Base-by-base conservation (phyloP, 2,113 vertebrate species). In the Pygoscelis antarcticus region DNA sequence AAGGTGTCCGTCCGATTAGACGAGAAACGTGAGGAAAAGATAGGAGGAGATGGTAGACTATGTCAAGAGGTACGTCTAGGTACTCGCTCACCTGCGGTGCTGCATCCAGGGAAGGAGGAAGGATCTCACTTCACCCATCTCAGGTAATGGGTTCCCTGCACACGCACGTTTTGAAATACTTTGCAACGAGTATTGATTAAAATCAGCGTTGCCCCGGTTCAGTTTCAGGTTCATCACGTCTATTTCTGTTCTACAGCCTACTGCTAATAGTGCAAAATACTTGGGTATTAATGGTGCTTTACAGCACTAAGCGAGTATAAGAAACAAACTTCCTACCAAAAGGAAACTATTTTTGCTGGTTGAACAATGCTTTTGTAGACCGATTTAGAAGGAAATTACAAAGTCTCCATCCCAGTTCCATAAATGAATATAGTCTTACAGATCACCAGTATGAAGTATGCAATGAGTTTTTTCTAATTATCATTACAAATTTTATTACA, bases 1-100 rank as follows among this genome's bases (percentile, higher is more conserved):
- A 2, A 40, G 27, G 23, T 9, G n/a, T 6, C n/a, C 15, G 0
- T 13, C 13, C 5, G 75, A 3, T 7, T 3, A 25, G n/a, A 3
- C 6, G 3, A 23, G 55, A n/a, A 16, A 22, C 4, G 8, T 0
- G 51, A 44, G 40, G 22, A 4, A 3, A 17, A 18, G 5, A 2
- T 0, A 6, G 79, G 68, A 20, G 9, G 47, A 34, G 77, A 2
- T 3, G 75, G 75, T 9, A 12, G 61, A 6, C 27, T 2, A 7
- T 52, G 51, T 2, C 23, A 1, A 4, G 62, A 3, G 75, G 38
- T 36, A 1, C 16, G 40, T 23, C 25, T 30, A 20, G 74, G 64
- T 27, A 1, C 66, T 16, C 7, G 17, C n/a, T 55, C 14, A 7
- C 30, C 20, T 13, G n/a, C 23, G 5, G 46, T 4, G 70, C 74